Percentiles rank a stretch among this genome's conserved stretches.
phyloP scores from a whole-genome alignment of 2,888 invertebrate genomes.

The Drosophila nigritarsus region DNA sequence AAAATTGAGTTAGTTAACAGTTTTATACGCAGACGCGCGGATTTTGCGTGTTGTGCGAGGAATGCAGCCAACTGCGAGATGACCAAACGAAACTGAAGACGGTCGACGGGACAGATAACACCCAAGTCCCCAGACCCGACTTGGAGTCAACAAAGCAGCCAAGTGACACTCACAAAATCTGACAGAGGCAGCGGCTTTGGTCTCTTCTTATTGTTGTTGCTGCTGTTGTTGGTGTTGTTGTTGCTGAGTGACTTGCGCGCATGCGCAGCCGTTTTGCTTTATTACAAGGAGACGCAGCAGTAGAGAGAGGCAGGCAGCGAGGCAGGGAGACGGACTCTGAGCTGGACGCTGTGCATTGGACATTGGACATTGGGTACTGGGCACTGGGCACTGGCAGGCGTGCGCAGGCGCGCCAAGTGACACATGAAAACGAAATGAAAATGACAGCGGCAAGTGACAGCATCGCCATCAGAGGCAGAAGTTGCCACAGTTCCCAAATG shows the following conservation, averaged over 20 bases:
- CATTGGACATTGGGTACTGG: not conserved
- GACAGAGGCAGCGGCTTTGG: constrained; percentile 71
- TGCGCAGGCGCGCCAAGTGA: constrained; percentile 74
- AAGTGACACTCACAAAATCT: constrained; percentile 80
- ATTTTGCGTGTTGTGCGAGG: constrained; percentile 77
- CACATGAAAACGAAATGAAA: constrained; percentile 79
- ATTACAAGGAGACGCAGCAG: constrained; percentile 53
- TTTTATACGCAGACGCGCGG: constrained; percentile 84
- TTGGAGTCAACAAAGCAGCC: constrained; percentile 55
- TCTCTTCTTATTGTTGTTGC: constrained; percentile 46
- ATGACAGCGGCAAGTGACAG: constrained; percentile 77
- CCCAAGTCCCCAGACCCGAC: constrained; percentile 43
- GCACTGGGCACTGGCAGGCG: constrained; percentile 15
- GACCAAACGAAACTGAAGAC: constrained; percentile 72
- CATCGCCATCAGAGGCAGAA: constrained; percentile 63
- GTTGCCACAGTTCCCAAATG: constrained; percentile 22
- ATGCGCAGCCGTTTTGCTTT: constrained; percentile 72
- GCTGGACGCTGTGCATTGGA: constrained; percentile 21
- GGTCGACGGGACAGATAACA: constrained; percentile 67
- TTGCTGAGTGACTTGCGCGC: constrained; percentile 66
- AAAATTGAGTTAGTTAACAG: constrained; percentile 85
- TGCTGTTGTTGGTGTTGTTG: constrained; percentile 16
- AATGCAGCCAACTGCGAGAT: constrained; percentile 48
- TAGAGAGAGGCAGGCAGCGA: constrained; percentile 1
- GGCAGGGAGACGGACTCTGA: constrained; percentile 6